Evolutionary conservation across 2,888 invertebrate genomes (phyloP).

Genomic region (Stenurella melanura): DNA sequence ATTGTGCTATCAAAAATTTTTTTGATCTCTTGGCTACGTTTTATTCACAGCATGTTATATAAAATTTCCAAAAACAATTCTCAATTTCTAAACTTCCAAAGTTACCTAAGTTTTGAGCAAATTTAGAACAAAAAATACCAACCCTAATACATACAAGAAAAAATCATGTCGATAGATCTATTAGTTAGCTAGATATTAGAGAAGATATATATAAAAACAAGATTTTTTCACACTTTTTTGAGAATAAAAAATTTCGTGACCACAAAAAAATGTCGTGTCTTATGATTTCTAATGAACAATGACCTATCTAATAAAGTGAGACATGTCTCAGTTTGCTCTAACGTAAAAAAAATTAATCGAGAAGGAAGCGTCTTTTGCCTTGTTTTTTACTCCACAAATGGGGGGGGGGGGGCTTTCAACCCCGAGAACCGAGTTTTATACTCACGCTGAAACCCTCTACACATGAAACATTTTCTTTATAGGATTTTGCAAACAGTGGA

Average conservation of each 20-base stretch:
- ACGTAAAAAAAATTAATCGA: no score
- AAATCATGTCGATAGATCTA: background rate
- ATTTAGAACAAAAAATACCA: background rate
- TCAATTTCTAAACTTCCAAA: background rate
- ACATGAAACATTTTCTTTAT: no score
- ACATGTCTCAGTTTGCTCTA: no score
- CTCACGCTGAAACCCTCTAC: no score
- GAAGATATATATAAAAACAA: background rate
- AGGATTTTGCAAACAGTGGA: no score
- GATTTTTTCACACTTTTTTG: background rate
- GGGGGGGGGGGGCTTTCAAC: no score
- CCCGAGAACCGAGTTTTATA: no score
- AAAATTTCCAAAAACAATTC: background rate
- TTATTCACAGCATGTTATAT: no score
- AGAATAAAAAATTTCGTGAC: background rate
- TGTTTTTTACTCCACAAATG: no score
- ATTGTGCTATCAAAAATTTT: background rate
- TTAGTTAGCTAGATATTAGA: slow-evolving; percentile 1
- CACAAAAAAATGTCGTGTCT: background rate
- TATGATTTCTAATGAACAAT: background rate
- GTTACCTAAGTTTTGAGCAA: background rate
- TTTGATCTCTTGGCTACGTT: background rate
- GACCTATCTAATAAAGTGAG: background rate
- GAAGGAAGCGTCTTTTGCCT: no score
- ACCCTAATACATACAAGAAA: no score